Conservation (phyloP, 2,888 invertebrate genomes). For the Calliphora vomitoria region DNA sequence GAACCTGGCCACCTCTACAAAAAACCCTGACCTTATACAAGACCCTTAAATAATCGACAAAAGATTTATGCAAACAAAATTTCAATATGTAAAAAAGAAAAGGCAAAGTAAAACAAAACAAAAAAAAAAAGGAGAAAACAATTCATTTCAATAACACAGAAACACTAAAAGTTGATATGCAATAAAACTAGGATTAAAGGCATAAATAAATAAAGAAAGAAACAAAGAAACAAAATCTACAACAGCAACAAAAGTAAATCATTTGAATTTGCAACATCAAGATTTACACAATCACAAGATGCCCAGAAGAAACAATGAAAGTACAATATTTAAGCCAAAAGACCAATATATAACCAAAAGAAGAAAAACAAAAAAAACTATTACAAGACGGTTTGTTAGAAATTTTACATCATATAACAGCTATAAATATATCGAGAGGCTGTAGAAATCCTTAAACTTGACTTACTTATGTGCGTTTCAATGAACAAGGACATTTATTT, state of each 20-base stretch:
- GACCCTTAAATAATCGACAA: neutral
- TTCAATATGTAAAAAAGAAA: conserved; percentile 4
- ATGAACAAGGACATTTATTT: conserved; percentile 21
- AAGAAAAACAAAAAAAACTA: neutral
- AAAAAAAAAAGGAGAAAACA: neutral
- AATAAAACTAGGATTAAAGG: conserved; percentile 14
- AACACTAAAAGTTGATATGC: neutral
- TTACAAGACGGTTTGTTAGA: neutral
- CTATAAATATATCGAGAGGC: neutral
- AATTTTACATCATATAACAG: neutral
- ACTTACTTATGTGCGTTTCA: conserved; percentile 3
- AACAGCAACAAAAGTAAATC: neutral
- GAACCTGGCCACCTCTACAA: too few species aligned
- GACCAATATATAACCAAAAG: neutral
- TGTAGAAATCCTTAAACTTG: conserved; percentile 29
- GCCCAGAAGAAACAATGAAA: neutral
- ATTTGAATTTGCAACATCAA: neutral
- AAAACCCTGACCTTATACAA: neutral
- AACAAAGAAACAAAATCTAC: neutral
- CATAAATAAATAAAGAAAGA: neutral
- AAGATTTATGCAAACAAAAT: conserved; percentile 8
- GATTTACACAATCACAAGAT: conserved; percentile 10
- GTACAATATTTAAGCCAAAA: neutral
- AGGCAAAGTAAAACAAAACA: neutral
- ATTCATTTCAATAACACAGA: conserved; percentile 1